Evolutionary conservation across 1,140 invertebrate species (phyloP), one percentile per base, ranked within the genome.

Genomic region (Linepithema humile): DNA sequence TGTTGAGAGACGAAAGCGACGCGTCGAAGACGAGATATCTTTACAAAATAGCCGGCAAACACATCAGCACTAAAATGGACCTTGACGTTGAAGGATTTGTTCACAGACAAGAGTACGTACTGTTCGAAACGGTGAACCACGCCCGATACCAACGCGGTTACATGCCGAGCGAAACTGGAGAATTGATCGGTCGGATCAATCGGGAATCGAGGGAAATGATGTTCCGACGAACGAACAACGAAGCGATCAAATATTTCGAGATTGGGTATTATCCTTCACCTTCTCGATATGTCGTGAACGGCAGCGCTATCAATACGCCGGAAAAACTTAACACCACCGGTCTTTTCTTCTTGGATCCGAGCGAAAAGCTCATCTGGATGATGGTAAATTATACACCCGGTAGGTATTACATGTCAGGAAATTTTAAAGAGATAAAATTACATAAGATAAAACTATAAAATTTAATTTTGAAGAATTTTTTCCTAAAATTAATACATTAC

Each of bases 331-430:
- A 96, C 85, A 95, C 95, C 10, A 94, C 95, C 35, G 96, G 96
- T 15, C 91, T 92, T 53, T 95, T 96, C 64, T 95, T 95, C 45
- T 87, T 96, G 4, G 95, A 96, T 88, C 88, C 96, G 2, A 75
- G 92, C 1, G 94, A 96, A 43, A 95, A 96, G 69, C 90, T 95
- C 12, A 94, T 95, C 0, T 92, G 94, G 85, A 93, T 95, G 90
- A 95, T 95, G 88, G 91, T 96, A 1, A 97, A 97, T 91, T 95
- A 96, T 48, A 96, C 96, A 2, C 95, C 96, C 91, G 95, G 95
- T 95, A 93, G 89, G 85, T 62, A 32, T 23, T 64, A 17, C 12
- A 20, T 67, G 50, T 5, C 20, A 75, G 40, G 20, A 75, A 65
- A 15, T 23, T 35, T 67, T 69, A 69, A 69, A 0, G 57, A 35